Percentiles rank a stretch among this genome's conserved stretches.
These are phyloP conservation scores for Carabus problematicus DNA, from an alignment of 2,888 invertebrate genomes.

Conservation along the genomic window DNA sequence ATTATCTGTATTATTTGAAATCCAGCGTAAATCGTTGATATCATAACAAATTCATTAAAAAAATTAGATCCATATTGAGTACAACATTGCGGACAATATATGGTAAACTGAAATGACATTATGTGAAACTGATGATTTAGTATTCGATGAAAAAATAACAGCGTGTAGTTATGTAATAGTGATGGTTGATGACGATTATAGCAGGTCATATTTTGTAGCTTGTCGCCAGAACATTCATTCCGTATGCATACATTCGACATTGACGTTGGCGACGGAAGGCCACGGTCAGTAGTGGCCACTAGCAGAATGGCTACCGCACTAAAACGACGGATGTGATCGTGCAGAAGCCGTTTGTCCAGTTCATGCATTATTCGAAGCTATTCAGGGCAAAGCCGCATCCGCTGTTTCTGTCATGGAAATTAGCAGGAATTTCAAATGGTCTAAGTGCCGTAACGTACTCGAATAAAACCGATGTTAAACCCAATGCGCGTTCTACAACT, in stretches of 20 bases:
- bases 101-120: no score
- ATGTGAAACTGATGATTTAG: no score
- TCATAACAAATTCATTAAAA: no score
- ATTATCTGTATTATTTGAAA: no score
- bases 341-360: conserved; percentile 36
- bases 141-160: no score
- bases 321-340: conserved; percentile 15
- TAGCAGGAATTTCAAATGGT: conserved; percentile 46
- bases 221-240: not conserved
- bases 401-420: conserved; percentile 50
- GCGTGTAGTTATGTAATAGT: no score
- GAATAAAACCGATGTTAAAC: conserved; percentile 28
- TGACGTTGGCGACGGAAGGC: not conserved
- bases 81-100: no score
- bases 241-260: conserved; percentile 6
- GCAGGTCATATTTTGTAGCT: no score
- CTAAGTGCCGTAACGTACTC: conserved; percentile 29
- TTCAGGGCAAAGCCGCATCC: conserved; percentile 30
- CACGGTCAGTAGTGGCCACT: no score
- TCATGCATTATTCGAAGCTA: conserved; percentile 38
- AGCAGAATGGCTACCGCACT: not conserved
- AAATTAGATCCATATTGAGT: no score
- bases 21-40: no score
- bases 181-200: no score
- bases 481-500: conserved; percentile 8